Evolutionary conservation across 2,113 vertebrate genomes (phyloP).

Genomic region (Nanorana parkeri): DNA sequence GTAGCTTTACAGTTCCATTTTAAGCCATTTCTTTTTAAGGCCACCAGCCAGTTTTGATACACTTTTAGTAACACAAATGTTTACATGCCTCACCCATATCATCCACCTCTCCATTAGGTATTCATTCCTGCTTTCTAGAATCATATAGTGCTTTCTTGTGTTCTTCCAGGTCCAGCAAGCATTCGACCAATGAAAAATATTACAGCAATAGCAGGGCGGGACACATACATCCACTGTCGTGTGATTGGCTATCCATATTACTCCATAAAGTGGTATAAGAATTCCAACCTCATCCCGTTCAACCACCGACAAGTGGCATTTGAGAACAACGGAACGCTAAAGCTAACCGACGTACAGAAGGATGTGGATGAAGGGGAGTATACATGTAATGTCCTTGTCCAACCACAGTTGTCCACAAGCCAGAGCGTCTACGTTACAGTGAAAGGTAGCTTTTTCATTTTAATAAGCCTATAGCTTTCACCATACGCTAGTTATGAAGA

Average conservation of each 20-base stretch:
- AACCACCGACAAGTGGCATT: slow-evolving; percentile 98
- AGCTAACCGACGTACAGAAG: slow-evolving; percentile 95
- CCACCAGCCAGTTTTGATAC: too few species aligned
- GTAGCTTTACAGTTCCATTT: too few species aligned
- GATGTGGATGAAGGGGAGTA: slow-evolving; percentile 94
- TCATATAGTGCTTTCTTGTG: slow-evolving; percentile 63
- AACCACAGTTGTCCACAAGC: slow-evolving; percentile 94
- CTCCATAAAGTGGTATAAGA: slow-evolving; percentile 99
- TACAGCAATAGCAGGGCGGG: slow-evolving; percentile 94
- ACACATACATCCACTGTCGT: slow-evolving; percentile 95
- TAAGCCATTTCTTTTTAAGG: too few species aligned
- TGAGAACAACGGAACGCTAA: slow-evolving; percentile 95
- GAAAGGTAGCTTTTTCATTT: slow-evolving; percentile 79
- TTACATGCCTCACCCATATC: too few species aligned
- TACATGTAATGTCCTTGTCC: slow-evolving; percentile 93
- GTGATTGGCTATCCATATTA: slow-evolving; percentile 98
- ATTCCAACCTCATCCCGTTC: slow-evolving; percentile 93
- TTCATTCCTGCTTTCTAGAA: slow-evolving; percentile 73
- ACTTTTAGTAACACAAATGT: too few species aligned
- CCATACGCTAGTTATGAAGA: too few species aligned
- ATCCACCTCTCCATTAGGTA: slow-evolving; percentile 25
- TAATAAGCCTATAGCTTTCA: too few species aligned
- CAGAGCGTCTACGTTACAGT: slow-evolving; percentile 93
- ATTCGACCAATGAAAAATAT: slow-evolving; percentile 98
- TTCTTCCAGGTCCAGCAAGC: slow-evolving; percentile 89